Percentiles rank a stretch among this genome's conserved stretches.
These are phyloP conservation scores for Peribatodes rhomboidaria DNA, from an alignment of 2,888 invertebrate species.

Conservation along the genomic window DNA sequence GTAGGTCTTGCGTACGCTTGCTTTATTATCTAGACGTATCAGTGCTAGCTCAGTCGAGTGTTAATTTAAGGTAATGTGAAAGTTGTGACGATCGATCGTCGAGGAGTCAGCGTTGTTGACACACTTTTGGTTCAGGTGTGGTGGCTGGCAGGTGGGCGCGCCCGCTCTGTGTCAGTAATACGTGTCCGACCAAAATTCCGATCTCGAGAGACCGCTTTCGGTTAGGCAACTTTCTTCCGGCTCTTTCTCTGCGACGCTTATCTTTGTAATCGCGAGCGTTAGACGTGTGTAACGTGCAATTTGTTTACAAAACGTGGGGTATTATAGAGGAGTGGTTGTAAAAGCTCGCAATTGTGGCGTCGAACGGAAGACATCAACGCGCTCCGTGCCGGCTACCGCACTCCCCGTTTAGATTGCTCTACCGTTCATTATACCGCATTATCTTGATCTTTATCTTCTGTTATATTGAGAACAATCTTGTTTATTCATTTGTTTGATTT, in stretches of 20 bases:
- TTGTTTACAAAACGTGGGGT: slow-evolving; percentile 30
- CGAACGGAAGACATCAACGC: slow-evolving; percentile 83
- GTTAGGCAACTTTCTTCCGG: slow-evolving; percentile 79
- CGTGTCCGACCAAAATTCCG: slow-evolving; percentile 82
- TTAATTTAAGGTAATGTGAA: slow-evolving; percentile 85
- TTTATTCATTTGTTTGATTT: not conserved
- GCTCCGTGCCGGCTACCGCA: slow-evolving; percentile 53
- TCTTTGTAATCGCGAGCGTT: slow-evolving; percentile 27
- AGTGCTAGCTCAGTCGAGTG: slow-evolving; percentile 64
- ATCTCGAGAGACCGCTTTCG: slow-evolving; percentile 79
- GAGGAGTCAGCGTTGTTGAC: slow-evolving; percentile 81
- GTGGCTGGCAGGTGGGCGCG: slow-evolving; percentile 82
- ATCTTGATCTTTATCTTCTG: slow-evolving; percentile 47
- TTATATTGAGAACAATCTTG: slow-evolving; percentile 16
- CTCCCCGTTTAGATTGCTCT: slow-evolving; percentile 41
- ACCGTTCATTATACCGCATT: slow-evolving; percentile 42
- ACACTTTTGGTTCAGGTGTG: slow-evolving; percentile 84
- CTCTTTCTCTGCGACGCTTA: slow-evolving; percentile 37
- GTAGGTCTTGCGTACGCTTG: slow-evolving; percentile 58
- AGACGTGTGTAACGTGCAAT: slow-evolving; percentile 12
- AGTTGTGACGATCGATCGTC: slow-evolving; percentile 80
- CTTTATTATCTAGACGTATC: slow-evolving; percentile 59
- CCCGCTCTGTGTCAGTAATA: slow-evolving; percentile 72
- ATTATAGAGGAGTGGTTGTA: slow-evolving; percentile 36
- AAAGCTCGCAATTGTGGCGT: slow-evolving; percentile 59